Evolutionary conservation across 1,140 invertebrate genomes (phyloP).

Genomic region (Pachypsylla venusta): DNA sequence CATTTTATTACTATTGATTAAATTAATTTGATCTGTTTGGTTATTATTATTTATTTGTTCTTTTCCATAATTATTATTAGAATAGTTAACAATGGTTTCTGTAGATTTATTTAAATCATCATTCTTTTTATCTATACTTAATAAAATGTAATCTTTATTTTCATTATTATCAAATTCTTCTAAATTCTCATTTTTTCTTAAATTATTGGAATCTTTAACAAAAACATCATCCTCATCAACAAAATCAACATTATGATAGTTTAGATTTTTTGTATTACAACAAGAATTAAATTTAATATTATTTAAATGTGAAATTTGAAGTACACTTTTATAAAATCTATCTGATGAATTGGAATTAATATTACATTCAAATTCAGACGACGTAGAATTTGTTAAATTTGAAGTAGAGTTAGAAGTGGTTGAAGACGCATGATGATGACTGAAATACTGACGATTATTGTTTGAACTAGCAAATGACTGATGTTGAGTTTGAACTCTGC

Average conservation of each 20-base stretch:
- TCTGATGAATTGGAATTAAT: not conserved
- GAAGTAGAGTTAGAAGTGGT: not conserved
- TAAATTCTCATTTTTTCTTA: not conserved
- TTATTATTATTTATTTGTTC: no score
- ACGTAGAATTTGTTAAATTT: not conserved
- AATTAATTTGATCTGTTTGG: no score
- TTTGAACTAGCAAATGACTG: no score
- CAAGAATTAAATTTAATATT: not conserved
- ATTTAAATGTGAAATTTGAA: not conserved
- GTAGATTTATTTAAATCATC: not conserved
- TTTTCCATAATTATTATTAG: no score
- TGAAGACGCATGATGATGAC: not conserved
- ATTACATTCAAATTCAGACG: not conserved
- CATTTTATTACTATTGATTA: no score
- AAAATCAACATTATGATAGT: no score
- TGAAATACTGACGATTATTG: no score
- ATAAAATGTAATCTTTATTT: not conserved
- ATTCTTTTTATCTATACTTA: not conserved
- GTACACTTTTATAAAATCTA: not conserved
- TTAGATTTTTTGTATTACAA: no score
- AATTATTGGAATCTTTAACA: not conserved
- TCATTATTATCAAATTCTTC: not conserved
- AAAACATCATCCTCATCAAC: not conserved
- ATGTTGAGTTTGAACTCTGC: no score
- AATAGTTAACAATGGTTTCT: constrained; percentile 5